Conservation (phyloP, 2,888 invertebrate species). For the Theretra japonica region DNA sequence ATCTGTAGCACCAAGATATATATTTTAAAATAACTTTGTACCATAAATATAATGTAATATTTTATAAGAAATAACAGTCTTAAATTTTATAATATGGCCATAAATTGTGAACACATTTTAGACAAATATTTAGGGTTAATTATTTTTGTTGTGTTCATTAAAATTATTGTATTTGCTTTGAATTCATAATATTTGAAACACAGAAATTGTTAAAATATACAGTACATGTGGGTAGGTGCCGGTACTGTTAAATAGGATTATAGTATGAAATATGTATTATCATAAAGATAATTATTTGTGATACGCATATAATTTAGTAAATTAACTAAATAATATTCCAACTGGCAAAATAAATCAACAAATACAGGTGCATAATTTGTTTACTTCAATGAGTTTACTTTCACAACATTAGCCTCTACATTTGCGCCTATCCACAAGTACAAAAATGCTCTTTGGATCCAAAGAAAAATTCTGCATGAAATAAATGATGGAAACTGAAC, state of each 20-base stretch:
- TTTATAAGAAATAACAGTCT: background rate
- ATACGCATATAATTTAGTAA: background rate
- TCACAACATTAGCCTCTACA: background rate
- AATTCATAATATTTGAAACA: background rate
- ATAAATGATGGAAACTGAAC: background rate
- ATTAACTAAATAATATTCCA: background rate
- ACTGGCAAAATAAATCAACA: background rate
- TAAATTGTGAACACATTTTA: conserved; percentile 46
- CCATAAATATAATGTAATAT: background rate
- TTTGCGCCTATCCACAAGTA: background rate
- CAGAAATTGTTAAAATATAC: background rate
- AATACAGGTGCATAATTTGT: background rate
- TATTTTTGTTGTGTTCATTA: conserved; percentile 25
- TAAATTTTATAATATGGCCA: conserved; percentile 44
- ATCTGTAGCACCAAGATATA: background rate
- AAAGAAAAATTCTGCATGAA: conserved; percentile 17
- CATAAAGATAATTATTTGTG: background rate
- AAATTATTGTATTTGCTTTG: conserved; percentile 4
- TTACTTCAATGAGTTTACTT: background rate
- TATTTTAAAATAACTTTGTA: conserved; percentile 14
- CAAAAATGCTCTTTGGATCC: background rate
- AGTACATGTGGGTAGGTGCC: conserved; percentile 19
- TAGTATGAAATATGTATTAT: background rate
- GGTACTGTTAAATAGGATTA: background rate
- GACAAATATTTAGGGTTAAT: conserved; percentile 35